phyloP scores from a whole-genome alignment of 2,113 vertebrate genomes.

The Macrotus californicus region DNA sequence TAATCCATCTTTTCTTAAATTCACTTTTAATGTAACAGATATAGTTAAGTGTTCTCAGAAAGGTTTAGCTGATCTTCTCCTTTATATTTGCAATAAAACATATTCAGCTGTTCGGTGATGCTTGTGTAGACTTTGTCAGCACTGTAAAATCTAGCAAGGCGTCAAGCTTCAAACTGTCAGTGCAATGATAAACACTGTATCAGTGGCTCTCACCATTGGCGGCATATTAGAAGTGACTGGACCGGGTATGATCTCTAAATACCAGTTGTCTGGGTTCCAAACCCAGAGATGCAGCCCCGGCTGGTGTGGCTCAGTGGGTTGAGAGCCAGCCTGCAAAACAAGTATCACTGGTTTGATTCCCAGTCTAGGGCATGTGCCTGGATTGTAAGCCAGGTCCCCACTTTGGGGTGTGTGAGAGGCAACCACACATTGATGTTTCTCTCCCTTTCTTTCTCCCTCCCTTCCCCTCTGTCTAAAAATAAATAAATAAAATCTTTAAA shows the following conservation, averaged over 20 bases:
- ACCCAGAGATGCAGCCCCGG: background rate
- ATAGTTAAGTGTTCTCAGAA: background rate
- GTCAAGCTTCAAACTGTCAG: background rate
- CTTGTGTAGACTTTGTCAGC: background rate
- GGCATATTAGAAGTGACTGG: background rate
- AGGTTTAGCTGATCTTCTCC: background rate
- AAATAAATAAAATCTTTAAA: no score
- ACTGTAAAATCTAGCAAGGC: background rate
- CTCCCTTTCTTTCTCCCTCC: no score
- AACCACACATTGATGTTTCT: no score
- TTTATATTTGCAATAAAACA: background rate
- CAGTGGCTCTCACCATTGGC: background rate
- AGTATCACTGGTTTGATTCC: no score
- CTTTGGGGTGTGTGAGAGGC: no score
- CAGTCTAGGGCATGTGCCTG: no score
- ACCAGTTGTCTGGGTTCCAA: background rate
- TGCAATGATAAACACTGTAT: background rate
- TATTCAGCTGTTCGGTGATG: background rate
- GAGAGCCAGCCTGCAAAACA: no score
- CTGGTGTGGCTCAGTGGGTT: no score
- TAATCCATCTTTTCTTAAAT: background rate
- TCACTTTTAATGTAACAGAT: background rate
- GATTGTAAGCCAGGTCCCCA: no score
- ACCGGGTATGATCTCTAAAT: constrained; percentile 1
- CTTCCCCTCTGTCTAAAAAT: no score